Evolutionary conservation across 1,140 invertebrate genomes (phyloP).

Genomic region (Ruditapes philippinarum): DNA sequence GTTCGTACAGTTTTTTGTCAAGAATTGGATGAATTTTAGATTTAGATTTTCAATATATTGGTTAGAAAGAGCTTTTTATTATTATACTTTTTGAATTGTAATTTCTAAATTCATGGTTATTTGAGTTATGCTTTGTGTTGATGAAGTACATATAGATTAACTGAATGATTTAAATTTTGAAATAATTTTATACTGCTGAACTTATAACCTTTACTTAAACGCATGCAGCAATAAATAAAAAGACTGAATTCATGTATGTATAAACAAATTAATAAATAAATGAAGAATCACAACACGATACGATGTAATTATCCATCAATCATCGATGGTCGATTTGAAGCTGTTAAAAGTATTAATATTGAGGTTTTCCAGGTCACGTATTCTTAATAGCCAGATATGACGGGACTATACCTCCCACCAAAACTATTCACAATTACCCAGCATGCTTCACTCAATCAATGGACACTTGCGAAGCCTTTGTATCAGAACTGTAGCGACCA

Average conservation of each 20-base stretch:
- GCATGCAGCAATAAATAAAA: not conserved
- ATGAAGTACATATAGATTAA: too few species aligned
- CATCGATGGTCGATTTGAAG: constrained; percentile 41
- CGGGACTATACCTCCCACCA: not conserved
- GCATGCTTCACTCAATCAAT: not conserved
- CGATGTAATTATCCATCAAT: constrained; percentile 10
- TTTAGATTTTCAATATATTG: too few species aligned
- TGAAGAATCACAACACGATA: not conserved
- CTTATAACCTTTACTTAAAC: too few species aligned
- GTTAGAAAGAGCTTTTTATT: too few species aligned
- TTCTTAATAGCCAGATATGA: not conserved
- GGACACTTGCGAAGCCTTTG: not conserved
- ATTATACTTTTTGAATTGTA: too few species aligned
- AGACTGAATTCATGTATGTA: not conserved
- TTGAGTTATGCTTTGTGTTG: too few species aligned
- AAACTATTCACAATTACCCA: not conserved
- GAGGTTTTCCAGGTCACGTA: constrained; percentile 34
- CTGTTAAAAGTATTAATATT: constrained; percentile 21
- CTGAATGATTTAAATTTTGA: too few species aligned
- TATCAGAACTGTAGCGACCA: constrained; percentile 1
- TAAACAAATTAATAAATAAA: constrained; percentile 14
- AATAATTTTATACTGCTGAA: too few species aligned
- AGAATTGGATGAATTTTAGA: too few species aligned
- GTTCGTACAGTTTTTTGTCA: too few species aligned
- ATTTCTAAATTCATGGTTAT: too few species aligned